Conservation (phyloP, 2,797 vertebrate genomes). For the Oreonectes daqikongensis region DNA sequence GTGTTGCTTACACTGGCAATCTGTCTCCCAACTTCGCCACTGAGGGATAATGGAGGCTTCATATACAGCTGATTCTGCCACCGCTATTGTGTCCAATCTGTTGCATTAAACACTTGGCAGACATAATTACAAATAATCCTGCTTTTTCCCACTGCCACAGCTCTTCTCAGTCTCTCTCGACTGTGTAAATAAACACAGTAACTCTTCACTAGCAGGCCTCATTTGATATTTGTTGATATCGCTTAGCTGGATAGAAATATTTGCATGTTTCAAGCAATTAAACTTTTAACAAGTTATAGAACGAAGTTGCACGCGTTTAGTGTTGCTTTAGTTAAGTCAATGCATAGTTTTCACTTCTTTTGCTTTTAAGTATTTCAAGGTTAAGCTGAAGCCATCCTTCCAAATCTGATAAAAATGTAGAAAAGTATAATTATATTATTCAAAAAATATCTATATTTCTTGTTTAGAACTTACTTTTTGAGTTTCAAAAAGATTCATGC, state of each 20-base stretch:
- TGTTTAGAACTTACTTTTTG: background rate
- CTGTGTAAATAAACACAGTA: slow-evolving; percentile 56
- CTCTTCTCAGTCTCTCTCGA: slow-evolving; percentile 42
- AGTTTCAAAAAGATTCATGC: slow-evolving; percentile 8
- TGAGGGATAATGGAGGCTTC: slow-evolving; percentile 55
- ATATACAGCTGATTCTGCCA: slow-evolving; percentile 45
- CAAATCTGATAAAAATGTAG: background rate
- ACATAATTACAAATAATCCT: slow-evolving; percentile 58
- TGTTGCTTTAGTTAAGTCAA: too few species aligned
- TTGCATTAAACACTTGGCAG: slow-evolving; percentile 58
- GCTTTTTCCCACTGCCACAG: slow-evolving; percentile 42
- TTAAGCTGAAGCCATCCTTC: background rate
- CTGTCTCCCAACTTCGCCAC: slow-evolving; percentile 61
- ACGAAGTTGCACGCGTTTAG: too few species aligned
- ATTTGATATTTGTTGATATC: slow-evolving; percentile 41
- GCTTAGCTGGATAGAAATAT: slow-evolving; percentile 25
- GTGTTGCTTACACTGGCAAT: slow-evolving; percentile 55
- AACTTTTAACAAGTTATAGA: background rate
- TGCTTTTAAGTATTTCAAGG: background rate
- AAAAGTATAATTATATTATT: background rate
- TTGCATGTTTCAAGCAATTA: slow-evolving; percentile 41
- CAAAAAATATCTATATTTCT: background rate
- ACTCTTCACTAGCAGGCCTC: slow-evolving; percentile 49
- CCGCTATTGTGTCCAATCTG: slow-evolving; percentile 56
- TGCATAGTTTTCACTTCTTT: slow-evolving; percentile 13